phyloP scores from a whole-genome alignment of 2,797 vertebrate species.

The Rhincodon typus region DNA sequence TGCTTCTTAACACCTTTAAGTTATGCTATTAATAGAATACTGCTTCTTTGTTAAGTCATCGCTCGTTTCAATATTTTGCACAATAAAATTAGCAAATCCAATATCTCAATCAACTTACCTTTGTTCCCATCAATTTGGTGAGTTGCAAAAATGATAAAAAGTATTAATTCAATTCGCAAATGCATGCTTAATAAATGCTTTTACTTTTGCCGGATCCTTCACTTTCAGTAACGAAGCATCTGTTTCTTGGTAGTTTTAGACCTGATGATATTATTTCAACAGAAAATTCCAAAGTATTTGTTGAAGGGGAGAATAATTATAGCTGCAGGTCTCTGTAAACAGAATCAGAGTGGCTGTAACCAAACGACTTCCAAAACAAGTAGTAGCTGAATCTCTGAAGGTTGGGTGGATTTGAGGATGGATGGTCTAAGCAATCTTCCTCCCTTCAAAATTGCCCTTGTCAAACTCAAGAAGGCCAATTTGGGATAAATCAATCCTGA shows the following conservation, averaged over 20 bases:
- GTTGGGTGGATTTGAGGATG: background rate
- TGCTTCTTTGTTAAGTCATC: background rate
- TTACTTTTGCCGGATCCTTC: background rate
- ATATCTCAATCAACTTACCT: conserved; percentile 65
- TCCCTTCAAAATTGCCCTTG: conserved; percentile 44
- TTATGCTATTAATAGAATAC: background rate
- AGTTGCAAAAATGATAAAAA: conserved; percentile 56
- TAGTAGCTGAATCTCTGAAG: background rate
- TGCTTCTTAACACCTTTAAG: background rate
- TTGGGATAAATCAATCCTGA: conserved; percentile 30
- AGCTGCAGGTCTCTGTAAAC: background rate
- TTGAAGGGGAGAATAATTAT: background rate
- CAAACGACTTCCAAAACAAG: background rate
- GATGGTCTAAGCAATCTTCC: conserved; percentile 35
- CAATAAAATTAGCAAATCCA: background rate
- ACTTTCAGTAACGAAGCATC: background rate
- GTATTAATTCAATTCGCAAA: conserved; percentile 60
- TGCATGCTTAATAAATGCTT: conserved; percentile 55
- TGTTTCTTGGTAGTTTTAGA: background rate
- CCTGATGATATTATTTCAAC: background rate
- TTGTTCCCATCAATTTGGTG: conserved; percentile 60
- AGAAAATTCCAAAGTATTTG: background rate
- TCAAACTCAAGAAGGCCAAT: conserved; percentile 30
- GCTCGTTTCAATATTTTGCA: background rate
- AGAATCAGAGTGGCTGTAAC: background rate